Base-by-base conservation (phyloP, 2,888 invertebrate genomes). In the Noctua pronuba region DNA sequence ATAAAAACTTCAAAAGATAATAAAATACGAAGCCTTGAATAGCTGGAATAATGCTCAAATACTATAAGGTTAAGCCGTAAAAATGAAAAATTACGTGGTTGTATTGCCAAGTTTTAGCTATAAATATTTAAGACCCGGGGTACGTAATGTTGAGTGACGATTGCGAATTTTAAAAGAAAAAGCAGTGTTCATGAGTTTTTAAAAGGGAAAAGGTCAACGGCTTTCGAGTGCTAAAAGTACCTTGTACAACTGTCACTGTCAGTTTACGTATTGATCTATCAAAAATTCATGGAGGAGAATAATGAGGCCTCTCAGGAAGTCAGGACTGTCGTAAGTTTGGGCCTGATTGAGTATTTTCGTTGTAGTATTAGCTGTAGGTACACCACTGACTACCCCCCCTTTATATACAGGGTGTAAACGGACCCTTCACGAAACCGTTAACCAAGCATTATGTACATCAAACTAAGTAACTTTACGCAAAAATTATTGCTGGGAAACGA, bases 51-150 rank as follows among this genome's bases (percentile, higher is more conserved):
- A 44, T 18, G 35, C 46, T 44, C 35, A 21, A 73, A 60, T 46
- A 66, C 11, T 58, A 41, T 62, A 28, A 44, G 52, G n/a, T 58
- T 64, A 3, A 24, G 55, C 35, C 49, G 49, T 69, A 58, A 86
- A 83, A 80, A 73, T 83, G 72, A 85, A 79, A 83, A 75, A 78
- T 52, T 70, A 77, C 86, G 83, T 85, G 72, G 44, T 31, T 67
- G 28, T 75, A 46, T 58, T 85, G 68, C 75, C 75, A 83, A 83
- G 65, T 69, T 65, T 55, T 28, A 38, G 60, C 16, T 49, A 60
- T 62, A 71, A 60, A 82, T 76, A 46, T 77, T 80, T 71, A 46
- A n/a, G 31, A 79, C 1, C 16, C 65, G 0, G 52, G 11, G 3
- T 74, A 86, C 79, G 87, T 79, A 65, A 31, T 46, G 13, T 11